Conservation (phyloP, 2,888 invertebrate species). For the Steinernema hermaphroditum region DNA sequence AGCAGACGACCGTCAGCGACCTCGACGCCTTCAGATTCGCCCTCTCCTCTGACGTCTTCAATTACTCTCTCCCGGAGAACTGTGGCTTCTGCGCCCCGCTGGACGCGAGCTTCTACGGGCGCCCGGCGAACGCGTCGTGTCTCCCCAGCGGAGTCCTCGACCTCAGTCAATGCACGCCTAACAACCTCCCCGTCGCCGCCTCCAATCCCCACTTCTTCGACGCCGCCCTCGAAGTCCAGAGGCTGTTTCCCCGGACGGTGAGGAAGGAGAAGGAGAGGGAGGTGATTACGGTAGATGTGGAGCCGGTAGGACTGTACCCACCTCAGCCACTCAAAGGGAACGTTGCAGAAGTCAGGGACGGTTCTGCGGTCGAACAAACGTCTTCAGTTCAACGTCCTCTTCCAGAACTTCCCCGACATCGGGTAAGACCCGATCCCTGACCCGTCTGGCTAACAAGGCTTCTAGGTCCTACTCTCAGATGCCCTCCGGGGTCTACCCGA, state of each 20-base stretch:
- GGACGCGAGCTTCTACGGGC: constrained; percentile 31
- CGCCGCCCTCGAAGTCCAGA: constrained; percentile 73
- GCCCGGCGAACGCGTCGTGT: constrained; percentile 35
- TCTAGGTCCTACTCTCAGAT: not conserved
- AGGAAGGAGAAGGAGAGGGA: constrained; percentile 79
- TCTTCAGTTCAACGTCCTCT: constrained; percentile 54
- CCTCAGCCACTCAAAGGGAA: not conserved
- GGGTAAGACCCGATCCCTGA: not conserved
- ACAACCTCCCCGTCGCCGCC: constrained; percentile 64
- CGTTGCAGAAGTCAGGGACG: constrained; percentile 46
- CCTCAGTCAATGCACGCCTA: constrained; percentile 45
- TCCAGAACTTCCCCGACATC: constrained; percentile 47
- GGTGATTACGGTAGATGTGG: constrained; percentile 77
- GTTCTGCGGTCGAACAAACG: constrained; percentile 50
- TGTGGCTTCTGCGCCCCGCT: constrained; percentile 38
- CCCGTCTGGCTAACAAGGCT: not conserved
- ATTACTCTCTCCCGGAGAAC: constrained; percentile 32
- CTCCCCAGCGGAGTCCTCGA: constrained; percentile 55
- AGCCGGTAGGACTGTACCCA: constrained; percentile 71
- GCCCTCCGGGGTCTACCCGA: constrained; percentile 51
- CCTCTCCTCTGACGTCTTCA: constrained; percentile 39
- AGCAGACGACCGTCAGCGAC: constrained; percentile 48
- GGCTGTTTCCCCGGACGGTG: constrained; percentile 50
- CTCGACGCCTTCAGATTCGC: constrained; percentile 53
- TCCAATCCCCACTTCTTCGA: constrained; percentile 92